phyloP scores from a whole-genome alignment of 2,888 invertebrate species.

The Hofmannophila pseudospretella region DNA sequence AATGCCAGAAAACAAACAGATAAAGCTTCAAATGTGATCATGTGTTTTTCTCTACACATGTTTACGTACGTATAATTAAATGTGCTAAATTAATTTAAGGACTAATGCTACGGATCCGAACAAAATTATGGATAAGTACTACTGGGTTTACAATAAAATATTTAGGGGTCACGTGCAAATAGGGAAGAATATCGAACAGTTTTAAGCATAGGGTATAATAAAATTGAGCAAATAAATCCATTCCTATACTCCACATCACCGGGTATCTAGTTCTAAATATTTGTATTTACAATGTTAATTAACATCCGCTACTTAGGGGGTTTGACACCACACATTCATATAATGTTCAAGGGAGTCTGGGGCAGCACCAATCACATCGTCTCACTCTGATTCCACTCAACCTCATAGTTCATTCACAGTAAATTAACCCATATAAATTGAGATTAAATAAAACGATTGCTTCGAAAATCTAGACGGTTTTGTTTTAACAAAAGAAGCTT shows the following conservation, averaged over 20 bases:
- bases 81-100: slow-evolving; percentile 40
- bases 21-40: slow-evolving; percentile 62
- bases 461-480: too few relatives aligned
- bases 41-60: slow-evolving; percentile 38
- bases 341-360: slow-evolving; percentile 50
- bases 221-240: slow-evolving; percentile 48
- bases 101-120: slow-evolving; percentile 36
- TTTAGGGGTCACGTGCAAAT: slow-evolving; percentile 38
- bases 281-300: slow-evolving; percentile 42
- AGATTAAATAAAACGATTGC: too few relatives aligned
- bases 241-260: slow-evolving; percentile 50
- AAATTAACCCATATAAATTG: too few relatives aligned
- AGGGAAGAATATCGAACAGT: slow-evolving; percentile 32
- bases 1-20: slow-evolving; percentile 79
- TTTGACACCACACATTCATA: slow-evolving; percentile 62
- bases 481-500: too few relatives aligned
- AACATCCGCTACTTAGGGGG: slow-evolving; percentile 50
- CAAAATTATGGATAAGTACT: slow-evolving; percentile 25
- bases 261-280: slow-evolving; percentile 43
- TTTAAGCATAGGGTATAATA: slow-evolving; percentile 45
- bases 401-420: slow-evolving; percentile 47
- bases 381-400: slow-evolving; percentile 56
- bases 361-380: slow-evolving; percentile 76
- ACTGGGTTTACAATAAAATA: slow-evolving; percentile 16
- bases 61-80: slow-evolving; percentile 22